Conservation (phyloP, 2,113 vertebrate species). For the Perca fluviatilis region DNA sequence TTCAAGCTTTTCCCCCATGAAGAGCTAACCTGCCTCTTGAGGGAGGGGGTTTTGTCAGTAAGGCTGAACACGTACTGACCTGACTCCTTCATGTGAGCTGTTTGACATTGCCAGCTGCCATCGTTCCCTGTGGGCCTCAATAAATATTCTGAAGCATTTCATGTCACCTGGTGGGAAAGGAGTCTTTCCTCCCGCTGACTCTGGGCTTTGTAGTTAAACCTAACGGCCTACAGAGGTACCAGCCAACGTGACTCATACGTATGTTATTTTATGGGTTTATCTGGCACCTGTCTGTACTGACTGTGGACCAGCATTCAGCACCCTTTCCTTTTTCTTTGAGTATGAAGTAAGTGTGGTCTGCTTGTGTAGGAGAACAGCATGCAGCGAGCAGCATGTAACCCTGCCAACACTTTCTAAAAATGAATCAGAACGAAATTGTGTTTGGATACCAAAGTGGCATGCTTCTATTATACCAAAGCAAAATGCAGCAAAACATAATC, state of each 20-base stretch:
- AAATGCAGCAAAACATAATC: slow-evolving; percentile 36
- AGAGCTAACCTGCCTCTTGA: slow-evolving; percentile 32
- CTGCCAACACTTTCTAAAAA: slow-evolving; percentile 51
- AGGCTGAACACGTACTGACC: slow-evolving; percentile 63
- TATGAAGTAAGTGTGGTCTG: slow-evolving; percentile 42
- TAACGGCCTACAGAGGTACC: slow-evolving; percentile 39
- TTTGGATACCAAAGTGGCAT: slow-evolving; percentile 48
- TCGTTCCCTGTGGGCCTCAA: slow-evolving; percentile 50
- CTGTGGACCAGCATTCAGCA: slow-evolving; percentile 23
- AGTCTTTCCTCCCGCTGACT: slow-evolving; percentile 63
- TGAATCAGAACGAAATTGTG: slow-evolving; percentile 55
- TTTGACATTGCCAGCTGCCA: slow-evolving; percentile 68
- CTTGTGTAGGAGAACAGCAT: slow-evolving; percentile 40
- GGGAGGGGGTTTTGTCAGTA: slow-evolving; percentile 26
- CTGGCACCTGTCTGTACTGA: slow-evolving; percentile 13
- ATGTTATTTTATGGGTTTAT: slow-evolving; percentile 36
- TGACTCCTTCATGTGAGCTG: slow-evolving; percentile 63
- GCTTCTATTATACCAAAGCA: slow-evolving; percentile 41
- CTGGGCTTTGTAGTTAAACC: slow-evolving; percentile 59
- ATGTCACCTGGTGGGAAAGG: slow-evolving; percentile 59
- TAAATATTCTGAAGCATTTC: slow-evolving; percentile 73
- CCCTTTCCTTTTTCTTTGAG: slow-evolving; percentile 53
- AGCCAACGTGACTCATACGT: slow-evolving; percentile 20
- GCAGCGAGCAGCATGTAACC: slow-evolving; percentile 59
- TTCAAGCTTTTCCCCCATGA: slow-evolving; percentile 25